phyloP scores from a whole-genome alignment of 2,113 vertebrate species.

The Platycercus adscitus region DNA sequence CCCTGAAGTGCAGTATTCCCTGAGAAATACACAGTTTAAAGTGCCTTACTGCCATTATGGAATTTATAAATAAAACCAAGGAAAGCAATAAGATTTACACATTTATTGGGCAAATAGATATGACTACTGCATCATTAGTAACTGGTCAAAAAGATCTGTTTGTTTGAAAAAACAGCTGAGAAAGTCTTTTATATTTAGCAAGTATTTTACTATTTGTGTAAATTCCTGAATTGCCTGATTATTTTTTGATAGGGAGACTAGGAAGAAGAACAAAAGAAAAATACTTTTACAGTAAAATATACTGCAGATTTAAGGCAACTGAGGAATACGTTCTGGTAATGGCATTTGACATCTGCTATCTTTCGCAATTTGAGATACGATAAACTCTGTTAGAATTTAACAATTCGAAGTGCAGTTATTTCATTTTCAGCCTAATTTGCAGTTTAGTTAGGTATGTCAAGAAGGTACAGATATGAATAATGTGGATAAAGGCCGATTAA shows the following conservation, averaged over 20 bases:
- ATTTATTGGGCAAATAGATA: slow-evolving; percentile 38
- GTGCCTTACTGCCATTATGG: slow-evolving; percentile 39
- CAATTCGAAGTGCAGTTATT: not conserved
- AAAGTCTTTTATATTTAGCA: not conserved
- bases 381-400: not conserved
- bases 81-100: not conserved
- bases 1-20: slow-evolving; percentile 65
- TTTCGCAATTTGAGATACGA: not conserved
- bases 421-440: slow-evolving; percentile 12
- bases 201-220: not conserved
- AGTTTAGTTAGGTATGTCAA: not conserved
- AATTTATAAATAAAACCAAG: slow-evolving; percentile 62
- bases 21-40: slow-evolving; percentile 35
- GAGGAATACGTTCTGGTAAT: not conserved
- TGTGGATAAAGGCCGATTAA: not conserved
- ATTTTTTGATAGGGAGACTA: not conserved
- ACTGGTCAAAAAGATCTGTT: slow-evolving; percentile 13
- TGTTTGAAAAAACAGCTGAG: not conserved
- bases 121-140: slow-evolving; percentile 10
- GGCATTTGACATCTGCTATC: not conserved
- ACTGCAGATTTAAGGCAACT: not conserved
- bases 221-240: not conserved
- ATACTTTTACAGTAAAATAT: not conserved
- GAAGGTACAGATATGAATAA: not conserved
- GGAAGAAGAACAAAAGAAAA: not conserved